Evolutionary conservation across 2,113 vertebrate genomes (phyloP).

Genomic region (Fregetta grallaria): DNA sequence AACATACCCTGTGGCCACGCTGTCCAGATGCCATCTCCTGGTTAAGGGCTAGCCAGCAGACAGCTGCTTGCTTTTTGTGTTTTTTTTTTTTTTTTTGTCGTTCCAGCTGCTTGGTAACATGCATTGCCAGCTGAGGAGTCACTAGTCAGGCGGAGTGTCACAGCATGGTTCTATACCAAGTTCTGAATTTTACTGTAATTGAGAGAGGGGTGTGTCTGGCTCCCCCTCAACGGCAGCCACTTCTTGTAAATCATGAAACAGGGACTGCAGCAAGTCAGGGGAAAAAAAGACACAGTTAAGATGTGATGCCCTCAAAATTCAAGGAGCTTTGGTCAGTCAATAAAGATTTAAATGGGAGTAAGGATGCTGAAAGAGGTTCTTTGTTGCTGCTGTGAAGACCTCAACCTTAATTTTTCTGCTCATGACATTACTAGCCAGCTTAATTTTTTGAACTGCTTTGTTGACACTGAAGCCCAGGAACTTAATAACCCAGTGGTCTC

Average conservation of each 20-base stretch:
- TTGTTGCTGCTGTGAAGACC: background rate
- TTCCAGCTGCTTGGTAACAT: background rate
- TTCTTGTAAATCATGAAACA: background rate
- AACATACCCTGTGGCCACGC: background rate
- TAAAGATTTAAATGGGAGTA: background rate
- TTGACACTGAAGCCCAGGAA: background rate
- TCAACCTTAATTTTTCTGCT: background rate
- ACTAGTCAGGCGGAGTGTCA: background rate
- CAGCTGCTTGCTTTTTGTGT: background rate
- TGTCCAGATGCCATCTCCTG: background rate
- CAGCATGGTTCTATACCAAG: rapidly evolving
- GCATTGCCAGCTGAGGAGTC: background rate
- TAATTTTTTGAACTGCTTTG: background rate
- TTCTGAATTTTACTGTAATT: background rate
- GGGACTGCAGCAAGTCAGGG: background rate
- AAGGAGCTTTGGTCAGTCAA: background rate
- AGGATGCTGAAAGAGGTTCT: background rate
- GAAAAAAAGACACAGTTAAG: background rate
- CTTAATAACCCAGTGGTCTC: background rate
- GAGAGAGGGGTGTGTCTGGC: background rate
- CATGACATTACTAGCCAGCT: background rate
- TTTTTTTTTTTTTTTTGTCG: no score
- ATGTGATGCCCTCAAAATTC: background rate
- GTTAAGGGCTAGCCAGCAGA: background rate
- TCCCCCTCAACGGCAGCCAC: background rate